Evolutionary conservation across 2,888 invertebrate species (phyloP).

Genomic region (Drosophila ezoana): DNA sequence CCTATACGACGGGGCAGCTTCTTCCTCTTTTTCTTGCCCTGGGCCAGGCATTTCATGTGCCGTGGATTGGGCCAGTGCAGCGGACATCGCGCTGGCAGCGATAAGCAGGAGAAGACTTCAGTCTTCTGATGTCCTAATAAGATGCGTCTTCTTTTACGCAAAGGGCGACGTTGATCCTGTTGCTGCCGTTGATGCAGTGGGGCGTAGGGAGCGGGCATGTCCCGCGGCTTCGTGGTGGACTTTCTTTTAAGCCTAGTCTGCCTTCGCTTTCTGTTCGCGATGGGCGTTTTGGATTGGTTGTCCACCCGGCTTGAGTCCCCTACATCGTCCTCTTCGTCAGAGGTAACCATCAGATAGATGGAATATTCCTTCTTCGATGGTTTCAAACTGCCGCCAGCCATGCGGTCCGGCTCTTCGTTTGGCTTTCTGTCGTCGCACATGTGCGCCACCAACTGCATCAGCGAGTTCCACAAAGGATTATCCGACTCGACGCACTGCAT

Average conservation of each 20-base stretch:
- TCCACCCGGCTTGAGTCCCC: no score
- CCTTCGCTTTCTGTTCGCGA: background rate
- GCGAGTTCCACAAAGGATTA: conserved; percentile 34
- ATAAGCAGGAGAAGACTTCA: background rate
- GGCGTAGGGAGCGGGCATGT: no score
- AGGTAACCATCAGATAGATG: conserved; percentile 52
- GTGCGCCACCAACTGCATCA: conserved; percentile 49
- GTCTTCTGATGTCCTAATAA: background rate
- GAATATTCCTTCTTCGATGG: conserved; percentile 38
- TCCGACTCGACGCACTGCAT: conserved; percentile 5
- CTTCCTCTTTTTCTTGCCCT: background rate
- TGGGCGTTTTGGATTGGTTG: background rate
- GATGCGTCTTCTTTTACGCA: conserved; percentile 1
- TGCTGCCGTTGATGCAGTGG: background rate
- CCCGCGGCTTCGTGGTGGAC: background rate
- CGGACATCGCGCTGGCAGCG: conserved; percentile 36
- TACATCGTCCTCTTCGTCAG: conserved; percentile 52
- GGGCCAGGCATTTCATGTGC: conserved; percentile 1
- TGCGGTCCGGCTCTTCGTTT: background rate
- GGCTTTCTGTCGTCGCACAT: conserved; percentile 37
- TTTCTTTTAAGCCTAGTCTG: background rate
- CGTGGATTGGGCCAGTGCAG: conserved; percentile 69
- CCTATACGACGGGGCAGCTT: background rate
- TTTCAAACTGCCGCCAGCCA: conserved; percentile 25
- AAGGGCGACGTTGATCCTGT: background rate